A percentile compares a stretch with the other conserved stretches of the same genome.
These are phyloP conservation scores for Apis cerana DNA, from an alignment of 1,140 invertebrate species.

Conservation along the genomic window DNA sequence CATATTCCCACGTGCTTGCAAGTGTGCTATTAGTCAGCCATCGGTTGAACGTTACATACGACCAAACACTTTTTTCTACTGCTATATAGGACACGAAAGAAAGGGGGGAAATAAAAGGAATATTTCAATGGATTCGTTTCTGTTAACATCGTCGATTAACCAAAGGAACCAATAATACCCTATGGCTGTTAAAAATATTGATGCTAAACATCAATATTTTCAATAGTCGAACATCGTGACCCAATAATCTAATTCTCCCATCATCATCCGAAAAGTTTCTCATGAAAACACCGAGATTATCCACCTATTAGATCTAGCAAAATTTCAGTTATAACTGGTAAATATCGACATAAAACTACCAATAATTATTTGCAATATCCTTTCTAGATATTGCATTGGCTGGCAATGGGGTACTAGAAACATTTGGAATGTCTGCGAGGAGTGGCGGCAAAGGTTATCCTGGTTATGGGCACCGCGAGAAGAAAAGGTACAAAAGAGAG, in stretches of 20 bases:
- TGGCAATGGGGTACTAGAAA: constrained; percentile 75
- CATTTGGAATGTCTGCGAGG: constrained; percentile 77
- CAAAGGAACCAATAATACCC: background rate
- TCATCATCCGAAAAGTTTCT: background rate
- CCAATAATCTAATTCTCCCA: constrained; percentile 14
- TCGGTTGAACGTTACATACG: constrained; percentile 9
- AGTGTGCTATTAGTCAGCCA: constrained; percentile 15
- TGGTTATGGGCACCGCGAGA: constrained; percentile 79
- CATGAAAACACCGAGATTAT: constrained; percentile 9
- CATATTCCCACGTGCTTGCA: constrained; percentile 24
- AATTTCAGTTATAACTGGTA: background rate
- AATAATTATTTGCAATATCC: background rate
- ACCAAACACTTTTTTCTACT: constrained; percentile 7
- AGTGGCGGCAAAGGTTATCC: constrained; percentile 77
- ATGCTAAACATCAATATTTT: constrained; percentile 25
- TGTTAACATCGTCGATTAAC: background rate
- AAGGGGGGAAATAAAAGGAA: background rate
- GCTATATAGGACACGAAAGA: background rate
- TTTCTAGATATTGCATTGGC: constrained; percentile 68
- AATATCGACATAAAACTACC: background rate
- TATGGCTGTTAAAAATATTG: too few relatives aligned
- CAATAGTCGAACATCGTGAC: constrained; percentile 7
- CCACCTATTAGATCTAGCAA: background rate
- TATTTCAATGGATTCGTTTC: background rate
- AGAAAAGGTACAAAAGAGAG: constrained; percentile 72